Evolutionary conservation across 1,140 invertebrate species (phyloP).

Genomic region (Bombyx mori): DNA sequence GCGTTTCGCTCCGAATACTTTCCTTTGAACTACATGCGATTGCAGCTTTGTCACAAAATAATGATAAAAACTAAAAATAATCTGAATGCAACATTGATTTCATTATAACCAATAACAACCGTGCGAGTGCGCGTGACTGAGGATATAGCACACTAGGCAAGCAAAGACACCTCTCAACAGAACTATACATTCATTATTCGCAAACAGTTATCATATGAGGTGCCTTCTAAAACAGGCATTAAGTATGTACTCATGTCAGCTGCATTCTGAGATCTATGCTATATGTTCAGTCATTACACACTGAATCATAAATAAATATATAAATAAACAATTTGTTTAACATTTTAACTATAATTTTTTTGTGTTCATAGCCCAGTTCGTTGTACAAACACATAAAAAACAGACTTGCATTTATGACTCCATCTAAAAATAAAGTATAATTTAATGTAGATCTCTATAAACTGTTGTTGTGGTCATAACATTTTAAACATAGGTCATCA

Average conservation of each 20-base stretch:
- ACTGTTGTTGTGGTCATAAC: too few species aligned
- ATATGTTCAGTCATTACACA: slow-evolving; percentile 62
- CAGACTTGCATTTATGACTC: slow-evolving; percentile 35
- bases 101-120: slow-evolving; percentile 62
- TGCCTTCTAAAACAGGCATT: slow-evolving; percentile 24
- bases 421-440: too few species aligned
- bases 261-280: slow-evolving; percentile 70
- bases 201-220: slow-evolving; percentile 11
- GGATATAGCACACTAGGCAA: slow-evolving; percentile 49
- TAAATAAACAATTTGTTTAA: slow-evolving; percentile 58
- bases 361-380: slow-evolving; percentile 62
- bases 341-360: slow-evolving; percentile 43
- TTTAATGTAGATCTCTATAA: too few species aligned
- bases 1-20: slow-evolving; percentile 65
- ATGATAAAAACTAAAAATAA: slow-evolving; percentile 57
- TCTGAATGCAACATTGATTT: slow-evolving; percentile 66
- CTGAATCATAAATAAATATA: slow-evolving; percentile 57
- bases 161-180: slow-evolving; percentile 26
- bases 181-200: slow-evolving; percentile 15
- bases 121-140: slow-evolving; percentile 58
- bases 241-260: slow-evolving; percentile 47
- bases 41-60: slow-evolving; percentile 55
- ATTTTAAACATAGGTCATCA: too few species aligned
- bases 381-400: slow-evolving; percentile 24
- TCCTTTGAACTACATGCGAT: slow-evolving; percentile 65